These are phyloP conservation scores for Pseudanteris insignis DNA, from an alignment of 2,888 invertebrate species.

Conservation along the genomic window DNA sequence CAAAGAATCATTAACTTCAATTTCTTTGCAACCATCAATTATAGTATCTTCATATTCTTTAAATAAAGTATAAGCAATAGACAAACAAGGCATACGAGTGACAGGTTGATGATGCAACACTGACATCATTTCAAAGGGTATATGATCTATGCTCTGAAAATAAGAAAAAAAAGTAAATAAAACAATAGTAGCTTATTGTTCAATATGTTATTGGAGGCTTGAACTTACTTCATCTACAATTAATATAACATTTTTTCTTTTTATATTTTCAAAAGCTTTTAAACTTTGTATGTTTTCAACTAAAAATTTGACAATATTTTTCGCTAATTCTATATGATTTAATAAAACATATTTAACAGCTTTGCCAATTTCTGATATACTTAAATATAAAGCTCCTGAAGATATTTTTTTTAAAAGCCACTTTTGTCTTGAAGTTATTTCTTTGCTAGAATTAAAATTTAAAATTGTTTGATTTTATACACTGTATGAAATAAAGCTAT, in stretches of 20 bases:
- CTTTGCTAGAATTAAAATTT: slow-evolving; percentile 34
- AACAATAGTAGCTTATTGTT: slow-evolving; percentile 1
- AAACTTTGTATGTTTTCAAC: slow-evolving; percentile 49
- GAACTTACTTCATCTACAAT: slow-evolving; percentile 75
- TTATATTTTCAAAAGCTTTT: slow-evolving; percentile 64
- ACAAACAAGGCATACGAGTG: slow-evolving; percentile 78
- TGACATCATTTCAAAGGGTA: slow-evolving; percentile 83
- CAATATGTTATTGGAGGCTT: neutral
- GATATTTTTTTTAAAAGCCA: slow-evolving; percentile 67
- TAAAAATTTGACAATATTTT: slow-evolving; percentile 58
- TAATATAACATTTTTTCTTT: slow-evolving; percentile 72
- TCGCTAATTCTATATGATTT: slow-evolving; percentile 54
- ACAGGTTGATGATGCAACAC: slow-evolving; percentile 75
- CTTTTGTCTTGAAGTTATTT: slow-evolving; percentile 55
- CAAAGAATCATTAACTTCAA: slow-evolving; percentile 66
- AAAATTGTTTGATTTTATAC: neutral
- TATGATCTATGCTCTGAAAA: slow-evolving; percentile 74
- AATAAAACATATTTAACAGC: slow-evolving; percentile 64
- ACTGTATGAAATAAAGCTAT: no score
- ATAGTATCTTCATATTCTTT: slow-evolving; percentile 71
- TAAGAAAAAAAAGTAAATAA: slow-evolving; percentile 25
- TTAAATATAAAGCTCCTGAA: slow-evolving; percentile 62
- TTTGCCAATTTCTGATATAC: slow-evolving; percentile 63
- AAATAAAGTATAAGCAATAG: slow-evolving; percentile 73
- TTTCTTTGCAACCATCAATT: slow-evolving; percentile 70